Evolutionary conservation across 2,888 invertebrate genomes (phyloP), one percentile per base, ranked within the genome.

Genomic region (Silvanus unidentatus): DNA sequence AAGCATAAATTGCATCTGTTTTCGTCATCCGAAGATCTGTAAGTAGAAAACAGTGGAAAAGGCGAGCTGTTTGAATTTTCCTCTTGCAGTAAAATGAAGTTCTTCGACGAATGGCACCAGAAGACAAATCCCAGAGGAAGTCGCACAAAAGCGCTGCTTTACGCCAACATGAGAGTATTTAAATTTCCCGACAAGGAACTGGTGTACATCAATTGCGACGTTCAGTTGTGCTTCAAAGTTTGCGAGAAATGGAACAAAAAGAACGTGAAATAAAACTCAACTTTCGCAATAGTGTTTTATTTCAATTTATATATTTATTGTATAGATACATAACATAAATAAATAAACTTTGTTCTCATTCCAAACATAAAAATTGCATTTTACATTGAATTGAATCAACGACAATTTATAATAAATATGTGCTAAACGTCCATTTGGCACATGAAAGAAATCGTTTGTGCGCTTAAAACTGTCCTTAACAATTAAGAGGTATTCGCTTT

Each of bases 181-280:
- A 80, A 84, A 51, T 86, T 86, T 63, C 86, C 86, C 0, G 86
- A 86, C 50, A 79, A 79, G 14, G 80, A 81, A 50, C 81, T 84
- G 70, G 83, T 86, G 1, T 85, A 79, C 57, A 68, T 86, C 1
- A 84, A 84, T 10, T 86, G 86, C 66, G 86, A 86, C 58, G 81
- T 86, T 16, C 8, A 12, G 22, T 39, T 22, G 28, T 39, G 13
- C 22, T 39, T 22, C 22, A 16, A 39, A 16, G 11, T n/a, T 16
- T 39, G 22, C 8, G 22, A 39, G 22, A 39, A 12, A 39, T n/a
- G n/a, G 13, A 39, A n/a, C 16, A 27, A 32, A 9, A 32, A 32
- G 4, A 32, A 32, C 8, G 8, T 22, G 8, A 22, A 22, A 22
- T 22, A 22, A n/a, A n/a, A n/a, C n/a, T n/a, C n/a, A n/a, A n/a